These are phyloP conservation scores for Archegozetes longisetosus DNA, from an alignment of 1,140 invertebrate species.

Conservation along the genomic window DNA sequence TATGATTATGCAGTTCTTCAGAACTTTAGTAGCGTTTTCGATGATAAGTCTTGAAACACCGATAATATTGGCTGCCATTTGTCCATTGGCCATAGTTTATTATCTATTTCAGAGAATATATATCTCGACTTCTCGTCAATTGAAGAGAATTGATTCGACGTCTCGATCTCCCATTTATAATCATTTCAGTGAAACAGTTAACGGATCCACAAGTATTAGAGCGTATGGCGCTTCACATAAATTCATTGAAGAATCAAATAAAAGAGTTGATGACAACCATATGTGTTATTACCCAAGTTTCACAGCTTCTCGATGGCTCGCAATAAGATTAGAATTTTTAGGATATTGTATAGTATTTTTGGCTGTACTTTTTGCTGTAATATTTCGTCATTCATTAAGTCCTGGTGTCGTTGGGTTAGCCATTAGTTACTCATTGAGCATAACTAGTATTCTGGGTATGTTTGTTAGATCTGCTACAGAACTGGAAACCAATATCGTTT, in stretches of 20 bases:
- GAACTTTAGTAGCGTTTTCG: slow-evolving; percentile 73
- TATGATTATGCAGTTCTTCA: slow-evolving; percentile 25
- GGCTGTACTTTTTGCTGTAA: slow-evolving; percentile 66
- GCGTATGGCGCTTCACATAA: slow-evolving; percentile 24
- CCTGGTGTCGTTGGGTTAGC: slow-evolving; percentile 71
- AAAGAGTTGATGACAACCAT: slow-evolving; percentile 35
- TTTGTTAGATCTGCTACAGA: slow-evolving; percentile 42
- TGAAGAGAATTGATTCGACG: slow-evolving; percentile 38
- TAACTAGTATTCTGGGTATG: slow-evolving; percentile 42
- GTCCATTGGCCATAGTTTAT: slow-evolving; percentile 40
- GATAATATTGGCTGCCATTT: slow-evolving; percentile 50
- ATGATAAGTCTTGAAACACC: slow-evolving; percentile 44
- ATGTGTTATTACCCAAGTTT: slow-evolving; percentile 29
- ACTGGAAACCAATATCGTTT: slow-evolving; percentile 46
- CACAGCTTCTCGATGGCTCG: slow-evolving; percentile 27
- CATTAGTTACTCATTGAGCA: slow-evolving; percentile 70
- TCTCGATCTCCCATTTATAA: slow-evolving; percentile 37
- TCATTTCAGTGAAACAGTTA: slow-evolving; percentile 34
- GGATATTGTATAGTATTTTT: slow-evolving; percentile 29
- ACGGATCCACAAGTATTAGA: slow-evolving; percentile 28
- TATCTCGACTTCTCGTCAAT: slow-evolving; percentile 36
- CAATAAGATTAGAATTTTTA: slow-evolving; percentile 29
- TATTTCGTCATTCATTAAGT: slow-evolving; percentile 46
- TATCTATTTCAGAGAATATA: slow-evolving; percentile 37
- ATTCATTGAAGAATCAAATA: background rate